A percentile compares a stretch with the other conserved stretches of the same genome.
Conservation (phyloP, 2,888 invertebrate genomes). For the Mythimna lalbum region DNA sequence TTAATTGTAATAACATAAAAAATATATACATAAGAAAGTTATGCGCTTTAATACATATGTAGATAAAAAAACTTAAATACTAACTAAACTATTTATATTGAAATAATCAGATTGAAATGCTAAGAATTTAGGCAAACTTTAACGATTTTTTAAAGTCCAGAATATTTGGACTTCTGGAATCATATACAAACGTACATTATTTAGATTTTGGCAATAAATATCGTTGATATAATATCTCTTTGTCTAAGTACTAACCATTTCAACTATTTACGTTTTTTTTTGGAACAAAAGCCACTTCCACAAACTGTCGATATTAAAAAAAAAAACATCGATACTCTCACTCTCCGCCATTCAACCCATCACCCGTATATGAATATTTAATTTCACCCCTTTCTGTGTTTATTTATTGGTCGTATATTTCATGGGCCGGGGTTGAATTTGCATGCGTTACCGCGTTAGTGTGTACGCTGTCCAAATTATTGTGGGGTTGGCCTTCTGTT, state of each 20-base stretch:
- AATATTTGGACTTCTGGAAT: not conserved
- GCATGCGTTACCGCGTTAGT: constrained; percentile 79
- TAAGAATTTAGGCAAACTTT: too few species aligned
- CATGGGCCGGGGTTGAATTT: constrained; percentile 84
- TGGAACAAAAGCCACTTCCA: not conserved
- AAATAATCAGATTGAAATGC: too few species aligned
- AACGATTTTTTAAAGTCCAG: not conserved
- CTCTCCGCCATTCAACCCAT: constrained; percentile 62
- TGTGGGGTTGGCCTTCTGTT: constrained; percentile 76
- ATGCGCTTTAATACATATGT: too few species aligned
- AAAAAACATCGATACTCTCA: constrained; percentile 55
- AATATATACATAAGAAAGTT: too few species aligned
- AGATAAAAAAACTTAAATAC: too few species aligned
- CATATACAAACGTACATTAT: too few species aligned
- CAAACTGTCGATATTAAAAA: not conserved
- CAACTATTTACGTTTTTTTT: not conserved
- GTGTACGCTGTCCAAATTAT: constrained; percentile 78
- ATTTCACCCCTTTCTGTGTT: constrained; percentile 89
- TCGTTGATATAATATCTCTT: too few species aligned
- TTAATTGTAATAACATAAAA: too few species aligned
- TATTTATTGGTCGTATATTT: constrained; percentile 91
- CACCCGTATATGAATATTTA: constrained; percentile 87
- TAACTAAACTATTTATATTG: too few species aligned
- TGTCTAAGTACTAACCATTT: not conserved
- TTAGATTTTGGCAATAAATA: not conserved